These are phyloP conservation scores for Merluccius polli DNA, from an alignment of 2,797 vertebrate species.

Conservation along the genomic window DNA sequence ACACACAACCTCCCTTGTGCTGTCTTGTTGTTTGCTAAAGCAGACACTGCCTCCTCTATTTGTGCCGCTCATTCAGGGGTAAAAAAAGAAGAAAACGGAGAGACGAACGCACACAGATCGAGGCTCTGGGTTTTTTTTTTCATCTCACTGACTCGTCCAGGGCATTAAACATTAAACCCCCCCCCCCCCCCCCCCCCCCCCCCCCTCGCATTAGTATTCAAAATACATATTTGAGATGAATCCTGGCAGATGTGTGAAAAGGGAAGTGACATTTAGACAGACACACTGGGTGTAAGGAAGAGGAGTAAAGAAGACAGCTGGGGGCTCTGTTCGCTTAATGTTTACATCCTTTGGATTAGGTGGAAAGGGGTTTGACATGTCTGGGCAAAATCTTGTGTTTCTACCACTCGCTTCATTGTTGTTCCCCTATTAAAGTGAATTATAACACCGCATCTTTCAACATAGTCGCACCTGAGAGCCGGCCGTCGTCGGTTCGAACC, in stretches of 20 bases:
- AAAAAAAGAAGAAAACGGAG: neutral
- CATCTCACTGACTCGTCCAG: neutral
- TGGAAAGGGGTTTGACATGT: neutral
- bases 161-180: slow-evolving; percentile 17
- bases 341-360: neutral
- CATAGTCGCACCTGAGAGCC: neutral
- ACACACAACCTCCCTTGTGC: slow-evolving; percentile 69
- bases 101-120: neutral
- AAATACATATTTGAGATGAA: slow-evolving; percentile 26
- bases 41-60: slow-evolving; percentile 72
- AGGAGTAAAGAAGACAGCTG: neutral
- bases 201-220: slow-evolving; percentile 49
- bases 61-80: slow-evolving; percentile 64
- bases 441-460: neutral
- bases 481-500: neutral
- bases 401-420: neutral
- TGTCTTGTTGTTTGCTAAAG: slow-evolving; percentile 67
- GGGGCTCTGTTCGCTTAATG: neutral
- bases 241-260: slow-evolving; percentile 27
- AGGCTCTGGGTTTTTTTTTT: no score
- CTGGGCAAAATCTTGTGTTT: neutral
- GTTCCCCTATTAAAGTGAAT: neutral
- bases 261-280: slow-evolving; percentile 1
- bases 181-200: slow-evolving; percentile 36
- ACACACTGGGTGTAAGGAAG: neutral